Conservation (phyloP, 2,113 vertebrate species). For the Sylvietta virens region DNA sequence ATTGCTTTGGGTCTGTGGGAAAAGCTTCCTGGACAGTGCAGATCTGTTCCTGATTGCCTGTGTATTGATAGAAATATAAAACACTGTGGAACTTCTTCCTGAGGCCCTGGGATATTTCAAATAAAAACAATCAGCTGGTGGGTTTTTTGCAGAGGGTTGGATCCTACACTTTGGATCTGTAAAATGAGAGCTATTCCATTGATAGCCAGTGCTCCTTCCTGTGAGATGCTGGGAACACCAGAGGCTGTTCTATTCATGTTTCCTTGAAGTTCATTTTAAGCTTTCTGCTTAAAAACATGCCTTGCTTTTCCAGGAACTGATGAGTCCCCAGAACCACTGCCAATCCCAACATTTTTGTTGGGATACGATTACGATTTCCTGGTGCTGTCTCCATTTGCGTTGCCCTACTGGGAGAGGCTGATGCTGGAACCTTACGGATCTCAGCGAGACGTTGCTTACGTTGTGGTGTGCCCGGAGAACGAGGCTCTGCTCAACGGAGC, state of each 20-base stretch:
- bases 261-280: conserved; percentile 41
- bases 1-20: background rate
- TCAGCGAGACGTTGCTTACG: conserved; percentile 94
- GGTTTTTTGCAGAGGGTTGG: background rate
- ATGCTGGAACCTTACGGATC: conserved; percentile 96
- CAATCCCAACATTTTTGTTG: conserved; percentile 97
- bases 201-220: background rate
- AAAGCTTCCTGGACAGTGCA: background rate
- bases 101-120: background rate
- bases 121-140: background rate
- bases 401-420: conserved; percentile 98
- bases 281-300: background rate
- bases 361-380: conserved; percentile 97
- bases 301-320: conserved; percentile 86
- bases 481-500: conserved; percentile 95
- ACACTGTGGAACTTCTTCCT: background rate
- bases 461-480: conserved; percentile 96
- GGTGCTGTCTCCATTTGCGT: conserved; percentile 95
- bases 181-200: background rate
- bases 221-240: background rate
- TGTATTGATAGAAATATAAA: background rate
- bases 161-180: background rate
- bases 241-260: background rate
- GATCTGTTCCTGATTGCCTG: background rate
- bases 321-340: conserved; percentile 97